A percentile compares a stretch with the other conserved stretches of the same genome.
These are phyloP conservation scores for Oceanodroma tethys DNA, from an alignment of 2,113 vertebrate genomes.

Conservation along the genomic window DNA sequence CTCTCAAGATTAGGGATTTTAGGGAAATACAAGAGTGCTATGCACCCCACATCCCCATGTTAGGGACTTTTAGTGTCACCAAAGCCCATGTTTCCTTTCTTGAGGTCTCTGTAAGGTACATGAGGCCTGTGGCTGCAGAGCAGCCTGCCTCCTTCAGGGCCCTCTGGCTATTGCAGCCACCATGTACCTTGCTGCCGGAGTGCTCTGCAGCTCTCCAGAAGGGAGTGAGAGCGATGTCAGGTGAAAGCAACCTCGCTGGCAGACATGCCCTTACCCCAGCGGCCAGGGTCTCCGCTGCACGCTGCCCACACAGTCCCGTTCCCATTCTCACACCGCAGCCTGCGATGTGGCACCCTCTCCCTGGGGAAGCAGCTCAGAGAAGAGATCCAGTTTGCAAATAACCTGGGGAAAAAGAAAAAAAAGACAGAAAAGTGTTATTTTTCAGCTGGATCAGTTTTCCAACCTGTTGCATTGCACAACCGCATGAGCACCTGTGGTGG, in stretches of 20 bases:
- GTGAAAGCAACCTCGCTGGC: background rate
- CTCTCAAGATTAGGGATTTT: background rate
- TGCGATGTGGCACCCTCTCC: background rate
- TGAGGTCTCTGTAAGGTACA: background rate
- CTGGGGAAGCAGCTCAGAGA: background rate
- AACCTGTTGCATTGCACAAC: background rate
- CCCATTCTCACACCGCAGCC: background rate
- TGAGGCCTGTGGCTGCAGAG: background rate
- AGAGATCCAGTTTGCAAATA: background rate
- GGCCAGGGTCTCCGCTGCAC: background rate
- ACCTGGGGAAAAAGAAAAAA: background rate
- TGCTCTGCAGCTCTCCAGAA: background rate
- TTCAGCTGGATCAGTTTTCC: background rate
- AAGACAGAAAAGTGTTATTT: background rate
- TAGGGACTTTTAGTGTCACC: background rate
- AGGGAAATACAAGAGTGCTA: background rate
- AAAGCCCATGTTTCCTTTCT: background rate
- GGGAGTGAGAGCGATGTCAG: background rate
- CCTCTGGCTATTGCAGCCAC: background rate
- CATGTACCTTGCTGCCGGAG: background rate
- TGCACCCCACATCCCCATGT: background rate
- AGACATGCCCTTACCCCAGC: background rate
- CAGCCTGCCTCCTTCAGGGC: background rate
- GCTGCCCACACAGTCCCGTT: rapidly evolving
- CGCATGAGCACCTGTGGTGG: background rate